Evolutionary conservation across 2,113 vertebrate genomes (phyloP).

Genomic region (Cisticola juncidis): DNA sequence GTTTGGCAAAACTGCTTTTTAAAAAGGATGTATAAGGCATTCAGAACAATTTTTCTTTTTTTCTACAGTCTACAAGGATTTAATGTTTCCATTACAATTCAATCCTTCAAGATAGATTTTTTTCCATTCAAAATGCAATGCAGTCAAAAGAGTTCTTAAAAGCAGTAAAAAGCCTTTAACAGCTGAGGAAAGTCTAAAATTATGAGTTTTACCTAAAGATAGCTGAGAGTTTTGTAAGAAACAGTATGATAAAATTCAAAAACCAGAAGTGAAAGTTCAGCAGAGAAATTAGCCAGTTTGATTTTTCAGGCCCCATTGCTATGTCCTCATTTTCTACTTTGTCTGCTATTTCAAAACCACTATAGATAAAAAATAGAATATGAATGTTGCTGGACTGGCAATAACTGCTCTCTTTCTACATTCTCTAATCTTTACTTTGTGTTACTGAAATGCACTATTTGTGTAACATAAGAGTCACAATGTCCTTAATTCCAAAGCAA

Average conservation of each 20-base stretch:
- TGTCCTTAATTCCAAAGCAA: background rate
- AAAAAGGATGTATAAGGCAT: background rate
- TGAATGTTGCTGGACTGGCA: background rate
- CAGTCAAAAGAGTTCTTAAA: background rate
- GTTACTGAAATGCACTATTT: background rate
- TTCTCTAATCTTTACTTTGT: background rate
- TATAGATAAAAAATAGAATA: background rate
- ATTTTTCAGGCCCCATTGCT: background rate
- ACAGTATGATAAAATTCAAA: background rate
- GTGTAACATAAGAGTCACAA: background rate
- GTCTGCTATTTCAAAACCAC: background rate
- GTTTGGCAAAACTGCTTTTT: background rate
- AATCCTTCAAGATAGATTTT: background rate
- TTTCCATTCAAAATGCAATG: background rate
- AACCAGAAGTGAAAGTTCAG: background rate
- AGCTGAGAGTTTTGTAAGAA: background rate
- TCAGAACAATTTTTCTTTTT: background rate
- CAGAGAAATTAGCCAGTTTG: background rate
- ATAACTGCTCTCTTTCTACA: background rate
- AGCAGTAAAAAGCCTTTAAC: background rate
- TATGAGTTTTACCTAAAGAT: background rate
- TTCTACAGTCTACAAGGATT: background rate
- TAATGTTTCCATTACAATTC: background rate
- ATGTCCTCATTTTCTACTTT: background rate
- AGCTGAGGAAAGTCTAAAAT: background rate